Conservation (phyloP, 2,113 vertebrate genomes). For the Chaenocephalus aceratus region DNA sequence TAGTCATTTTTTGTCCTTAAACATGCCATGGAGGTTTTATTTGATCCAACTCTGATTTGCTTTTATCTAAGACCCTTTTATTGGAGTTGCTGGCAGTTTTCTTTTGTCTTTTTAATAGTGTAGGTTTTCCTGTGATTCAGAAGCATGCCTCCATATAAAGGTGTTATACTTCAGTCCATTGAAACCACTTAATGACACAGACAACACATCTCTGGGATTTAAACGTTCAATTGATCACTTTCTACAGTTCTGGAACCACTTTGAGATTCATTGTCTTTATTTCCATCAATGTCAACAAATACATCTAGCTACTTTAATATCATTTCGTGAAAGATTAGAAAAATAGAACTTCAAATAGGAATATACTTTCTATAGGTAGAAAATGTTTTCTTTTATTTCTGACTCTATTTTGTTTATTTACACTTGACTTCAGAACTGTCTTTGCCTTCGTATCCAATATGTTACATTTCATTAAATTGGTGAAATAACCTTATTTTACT, state of each 20-base stretch:
- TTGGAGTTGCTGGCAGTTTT: background rate
- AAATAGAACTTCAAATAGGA: background rate
- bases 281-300: background rate
- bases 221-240: background rate
- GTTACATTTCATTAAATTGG: background rate
- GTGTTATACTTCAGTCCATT: background rate
- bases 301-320: too few species aligned
- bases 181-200: background rate
- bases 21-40: background rate
- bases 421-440: conserved; percentile 2
- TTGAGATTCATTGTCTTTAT: background rate
- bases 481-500: background rate
- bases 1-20: background rate
- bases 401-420: background rate
- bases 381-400: background rate
- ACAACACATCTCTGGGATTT: background rate
- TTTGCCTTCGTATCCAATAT: background rate
- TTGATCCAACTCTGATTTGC: background rate
- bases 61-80: background rate
- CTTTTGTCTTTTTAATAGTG: background rate
- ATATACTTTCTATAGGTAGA: background rate
- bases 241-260: background rate
- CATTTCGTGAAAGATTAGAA: background rate
- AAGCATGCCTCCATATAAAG: background rate
- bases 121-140: background rate